A percentile compares a stretch with the other conserved stretches of the same genome.
Evolutionary conservation across 2,797 vertebrate species (phyloP).

Genomic region (Megaceryle alcyon): DNA sequence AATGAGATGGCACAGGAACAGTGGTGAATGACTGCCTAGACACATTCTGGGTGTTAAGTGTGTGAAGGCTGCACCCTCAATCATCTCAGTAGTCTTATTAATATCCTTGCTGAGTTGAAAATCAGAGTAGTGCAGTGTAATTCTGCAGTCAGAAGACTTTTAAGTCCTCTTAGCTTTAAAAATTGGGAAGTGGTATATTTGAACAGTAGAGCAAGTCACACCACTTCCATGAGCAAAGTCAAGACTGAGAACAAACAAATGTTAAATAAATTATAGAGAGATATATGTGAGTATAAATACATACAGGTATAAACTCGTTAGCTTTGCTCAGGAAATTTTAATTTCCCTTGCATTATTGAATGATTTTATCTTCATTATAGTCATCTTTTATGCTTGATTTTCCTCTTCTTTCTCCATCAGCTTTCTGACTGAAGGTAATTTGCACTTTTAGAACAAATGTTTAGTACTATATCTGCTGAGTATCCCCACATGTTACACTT

Average conservation of each 20-base stretch:
- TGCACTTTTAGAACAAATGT: neutral
- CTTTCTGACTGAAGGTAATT: neutral
- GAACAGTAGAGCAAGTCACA: neutral
- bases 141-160: neutral
- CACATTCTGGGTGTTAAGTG: neutral
- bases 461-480: neutral
- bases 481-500: neutral
- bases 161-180: neutral
- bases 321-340: neutral
- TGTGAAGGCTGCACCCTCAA: rapidly evolving
- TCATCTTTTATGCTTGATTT: neutral
- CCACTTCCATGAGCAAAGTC: neutral
- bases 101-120: neutral
- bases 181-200: neutral
- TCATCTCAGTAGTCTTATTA: neutral
- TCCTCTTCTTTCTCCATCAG: neutral
- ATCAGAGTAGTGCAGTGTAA: neutral
- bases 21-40: neutral
- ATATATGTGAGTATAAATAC: neutral
- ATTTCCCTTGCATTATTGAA: neutral
- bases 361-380: neutral
- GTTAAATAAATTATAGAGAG: neutral
- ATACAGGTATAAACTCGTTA: neutral
- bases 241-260: neutral
- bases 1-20: neutral